phyloP scores from a whole-genome alignment of 2,797 vertebrate species.

The Synaphobranchus kaupii region DNA sequence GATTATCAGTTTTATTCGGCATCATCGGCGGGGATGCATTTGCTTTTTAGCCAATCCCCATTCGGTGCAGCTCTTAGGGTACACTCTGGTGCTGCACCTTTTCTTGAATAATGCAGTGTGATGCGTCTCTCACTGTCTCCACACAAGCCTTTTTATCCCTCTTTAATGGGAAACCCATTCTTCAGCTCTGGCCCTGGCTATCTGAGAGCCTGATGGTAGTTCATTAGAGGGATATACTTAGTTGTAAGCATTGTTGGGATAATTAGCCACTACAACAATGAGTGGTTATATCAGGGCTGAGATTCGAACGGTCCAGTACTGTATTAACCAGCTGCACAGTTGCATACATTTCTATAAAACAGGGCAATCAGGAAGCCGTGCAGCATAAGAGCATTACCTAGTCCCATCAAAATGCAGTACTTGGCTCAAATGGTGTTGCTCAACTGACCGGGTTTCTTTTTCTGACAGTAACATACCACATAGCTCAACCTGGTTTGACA shows the following conservation, averaged over 20 bases:
- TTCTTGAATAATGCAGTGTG: not conserved
- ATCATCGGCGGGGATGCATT: not conserved
- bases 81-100: not conserved
- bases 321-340: not conserved
- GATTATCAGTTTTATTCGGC: not conserved
- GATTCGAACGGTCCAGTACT: constrained; percentile 44
- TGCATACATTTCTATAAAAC: not conserved
- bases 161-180: constrained; percentile 33
- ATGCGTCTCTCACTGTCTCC: not conserved
- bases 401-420: not conserved
- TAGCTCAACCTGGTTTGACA: not conserved
- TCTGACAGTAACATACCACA: not conserved
- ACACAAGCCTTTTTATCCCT: not conserved
- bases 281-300: constrained; percentile 37
- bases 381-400: not conserved
- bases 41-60: not conserved
- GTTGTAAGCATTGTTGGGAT: constrained; percentile 30
- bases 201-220: constrained; percentile 66
- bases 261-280: constrained; percentile 59
- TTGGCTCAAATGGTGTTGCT: not conserved
- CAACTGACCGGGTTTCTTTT: not conserved
- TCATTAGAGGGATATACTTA: constrained; percentile 57
- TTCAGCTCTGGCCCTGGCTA: constrained; percentile 37
- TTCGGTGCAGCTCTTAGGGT: not conserved
- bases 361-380: not conserved